These are phyloP conservation scores for Valencia hispanica DNA, from an alignment of 2,797 vertebrate species.

Conservation along the genomic window DNA sequence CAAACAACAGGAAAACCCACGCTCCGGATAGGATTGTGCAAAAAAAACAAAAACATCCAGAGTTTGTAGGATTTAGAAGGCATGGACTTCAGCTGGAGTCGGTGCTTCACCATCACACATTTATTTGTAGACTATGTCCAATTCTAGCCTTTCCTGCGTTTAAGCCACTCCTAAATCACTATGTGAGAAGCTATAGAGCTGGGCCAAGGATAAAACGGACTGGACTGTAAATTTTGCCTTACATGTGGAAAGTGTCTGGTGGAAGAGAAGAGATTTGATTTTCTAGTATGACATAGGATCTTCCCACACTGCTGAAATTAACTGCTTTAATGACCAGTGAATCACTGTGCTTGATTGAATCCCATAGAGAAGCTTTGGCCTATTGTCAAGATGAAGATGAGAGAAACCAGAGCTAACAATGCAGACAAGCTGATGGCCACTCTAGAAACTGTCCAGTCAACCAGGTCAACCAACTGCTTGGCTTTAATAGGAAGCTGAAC, in stretches of 20 bases:
- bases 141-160: background rate
- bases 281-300: background rate
- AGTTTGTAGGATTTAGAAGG: too few species aligned
- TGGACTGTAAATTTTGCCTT: background rate
- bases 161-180: background rate
- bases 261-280: background rate
- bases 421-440: background rate
- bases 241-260: background rate
- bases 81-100: too few species aligned
- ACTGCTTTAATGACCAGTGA: background rate
- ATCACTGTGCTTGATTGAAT: background rate
- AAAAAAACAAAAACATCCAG: too few species aligned
- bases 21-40: too few species aligned
- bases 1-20: too few species aligned
- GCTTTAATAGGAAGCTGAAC: background rate
- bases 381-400: background rate
- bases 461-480: background rate
- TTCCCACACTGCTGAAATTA: too few species aligned
- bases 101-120: background rate
- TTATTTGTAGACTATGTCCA: too few species aligned
- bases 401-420: too few species aligned
- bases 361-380: background rate
- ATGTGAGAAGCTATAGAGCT: too few species aligned
- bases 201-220: background rate
- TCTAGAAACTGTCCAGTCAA: background rate